Evolutionary conservation across 2,797 vertebrate species (phyloP).

Genomic region (Vipera ursinii): DNA sequence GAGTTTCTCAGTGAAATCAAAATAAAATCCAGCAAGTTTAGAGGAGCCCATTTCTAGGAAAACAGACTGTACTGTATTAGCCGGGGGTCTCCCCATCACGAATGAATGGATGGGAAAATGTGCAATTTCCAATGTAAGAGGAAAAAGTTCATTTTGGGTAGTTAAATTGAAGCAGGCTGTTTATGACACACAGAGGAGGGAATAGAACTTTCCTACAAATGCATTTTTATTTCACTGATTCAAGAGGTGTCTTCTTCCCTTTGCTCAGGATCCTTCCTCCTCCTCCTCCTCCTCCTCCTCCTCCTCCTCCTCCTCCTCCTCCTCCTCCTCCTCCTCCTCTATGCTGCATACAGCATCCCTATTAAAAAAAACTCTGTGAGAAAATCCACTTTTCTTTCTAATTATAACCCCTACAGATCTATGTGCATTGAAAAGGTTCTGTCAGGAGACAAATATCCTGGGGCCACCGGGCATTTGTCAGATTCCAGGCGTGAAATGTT

Average conservation of each 20-base stretch:
- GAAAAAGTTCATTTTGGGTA: not conserved
- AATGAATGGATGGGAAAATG: not conserved
- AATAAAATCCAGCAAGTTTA: not conserved
- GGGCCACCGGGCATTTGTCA: not conserved
- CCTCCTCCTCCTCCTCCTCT: too few species aligned
- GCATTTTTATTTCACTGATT: not conserved
- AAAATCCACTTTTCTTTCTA: not conserved
- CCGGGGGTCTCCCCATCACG: not conserved
- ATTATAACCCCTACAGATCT: not conserved
- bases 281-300: too few species aligned
- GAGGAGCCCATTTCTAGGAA: not conserved
- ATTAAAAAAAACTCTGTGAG: not conserved
- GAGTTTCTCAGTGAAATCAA: not conserved
- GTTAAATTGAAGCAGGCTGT: not conserved
- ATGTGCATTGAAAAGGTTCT: not conserved
- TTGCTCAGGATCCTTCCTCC: not conserved
- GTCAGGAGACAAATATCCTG: not conserved
- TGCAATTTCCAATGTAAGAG: not conserved
- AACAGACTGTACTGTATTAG: too few species aligned
- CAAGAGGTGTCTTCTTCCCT: not conserved
- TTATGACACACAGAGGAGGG: not conserved
- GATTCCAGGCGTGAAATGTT: not conserved
- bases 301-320: not conserved
- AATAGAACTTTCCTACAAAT: too few species aligned
- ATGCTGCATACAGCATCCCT: not conserved